phyloP scores from a whole-genome alignment of 2,113 vertebrate species.

The Corydoras maculifer region DNA sequence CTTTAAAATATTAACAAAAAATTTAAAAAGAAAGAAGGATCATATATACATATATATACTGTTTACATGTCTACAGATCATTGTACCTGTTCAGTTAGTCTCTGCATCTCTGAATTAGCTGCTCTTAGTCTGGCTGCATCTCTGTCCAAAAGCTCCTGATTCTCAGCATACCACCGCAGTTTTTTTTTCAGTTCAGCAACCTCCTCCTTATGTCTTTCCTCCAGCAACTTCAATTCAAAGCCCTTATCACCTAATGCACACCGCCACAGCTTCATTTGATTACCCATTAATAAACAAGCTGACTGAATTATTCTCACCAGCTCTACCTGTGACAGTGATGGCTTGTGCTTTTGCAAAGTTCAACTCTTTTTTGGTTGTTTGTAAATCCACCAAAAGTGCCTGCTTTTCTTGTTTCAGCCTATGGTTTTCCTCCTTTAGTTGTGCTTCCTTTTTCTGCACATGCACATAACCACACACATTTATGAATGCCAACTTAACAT shows the following conservation, averaged over 20 bases:
- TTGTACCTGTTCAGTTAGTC: slow-evolving; percentile 74
- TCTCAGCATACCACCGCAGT: slow-evolving; percentile 87
- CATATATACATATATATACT: no score
- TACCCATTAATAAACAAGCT: not conserved
- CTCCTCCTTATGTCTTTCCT: slow-evolving; percentile 80
- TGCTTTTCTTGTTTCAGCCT: slow-evolving; percentile 80
- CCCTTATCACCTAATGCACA: slow-evolving; percentile 69
- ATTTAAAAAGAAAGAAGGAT: no score
- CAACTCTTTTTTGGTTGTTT: slow-evolving; percentile 74
- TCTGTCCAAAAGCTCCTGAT: slow-evolving; percentile 84
- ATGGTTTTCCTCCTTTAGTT: slow-evolving; percentile 69
- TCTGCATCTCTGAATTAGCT: slow-evolving; percentile 75
- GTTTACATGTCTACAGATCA: not conserved
- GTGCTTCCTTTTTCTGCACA: slow-evolving; percentile 71
- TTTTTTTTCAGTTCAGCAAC: slow-evolving; percentile 71
- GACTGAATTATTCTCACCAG: not conserved
- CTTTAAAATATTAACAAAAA: no score
- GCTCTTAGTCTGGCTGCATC: slow-evolving; percentile 75
- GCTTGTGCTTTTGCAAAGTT: slow-evolving; percentile 70
- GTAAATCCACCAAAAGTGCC: slow-evolving; percentile 76
- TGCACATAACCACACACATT: slow-evolving; percentile 20
- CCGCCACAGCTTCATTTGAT: not conserved
- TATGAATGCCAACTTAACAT: slow-evolving; percentile 16
- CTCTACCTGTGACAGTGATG: slow-evolving; percentile 66
- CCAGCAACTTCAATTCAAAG: slow-evolving; percentile 72